Conservation (phyloP, 2,113 vertebrate genomes). For the Diadophis punctatus region DNA sequence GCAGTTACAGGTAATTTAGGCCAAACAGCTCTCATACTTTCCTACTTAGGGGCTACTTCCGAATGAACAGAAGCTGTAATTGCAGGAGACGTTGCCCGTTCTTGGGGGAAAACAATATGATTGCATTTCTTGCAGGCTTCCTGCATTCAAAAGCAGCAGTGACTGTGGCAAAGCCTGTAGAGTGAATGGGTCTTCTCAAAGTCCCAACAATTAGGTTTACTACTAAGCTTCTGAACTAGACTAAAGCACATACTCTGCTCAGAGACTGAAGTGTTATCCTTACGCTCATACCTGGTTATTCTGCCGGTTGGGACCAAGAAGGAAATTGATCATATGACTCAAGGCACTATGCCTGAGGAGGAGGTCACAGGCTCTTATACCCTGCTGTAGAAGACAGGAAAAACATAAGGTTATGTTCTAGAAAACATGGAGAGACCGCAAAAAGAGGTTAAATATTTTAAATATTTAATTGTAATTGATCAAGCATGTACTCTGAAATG, state of each 20-base stretch:
- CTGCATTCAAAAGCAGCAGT: not conserved
- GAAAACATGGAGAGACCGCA: not conserved
- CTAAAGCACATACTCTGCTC: accelerated
- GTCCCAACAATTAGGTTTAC: not conserved
- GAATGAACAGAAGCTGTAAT: not conserved
- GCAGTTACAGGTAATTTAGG: not conserved
- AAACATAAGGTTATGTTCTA: constrained; percentile 23
- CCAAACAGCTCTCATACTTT: not conserved
- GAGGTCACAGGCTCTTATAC: constrained; percentile 83
- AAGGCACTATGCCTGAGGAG: constrained; percentile 89
- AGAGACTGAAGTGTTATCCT: not conserved
- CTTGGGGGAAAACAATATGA: not conserved
- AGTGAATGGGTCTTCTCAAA: not conserved
- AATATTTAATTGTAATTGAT: not conserved
- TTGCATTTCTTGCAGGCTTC: not conserved
- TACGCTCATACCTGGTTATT: constrained; percentile 83
- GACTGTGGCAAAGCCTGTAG: not conserved
- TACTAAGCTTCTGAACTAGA: not conserved
- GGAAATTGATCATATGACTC: constrained; percentile 89
- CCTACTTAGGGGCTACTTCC: not conserved
- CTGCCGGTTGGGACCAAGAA: constrained; percentile 85
- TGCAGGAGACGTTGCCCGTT: not conserved
- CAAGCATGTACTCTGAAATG: not conserved
- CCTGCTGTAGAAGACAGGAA: constrained; percentile 71
- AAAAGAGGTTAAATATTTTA: not conserved